Conservation (phyloP, 1,140 invertebrate species). For the Hydropsyche tenuis region DNA sequence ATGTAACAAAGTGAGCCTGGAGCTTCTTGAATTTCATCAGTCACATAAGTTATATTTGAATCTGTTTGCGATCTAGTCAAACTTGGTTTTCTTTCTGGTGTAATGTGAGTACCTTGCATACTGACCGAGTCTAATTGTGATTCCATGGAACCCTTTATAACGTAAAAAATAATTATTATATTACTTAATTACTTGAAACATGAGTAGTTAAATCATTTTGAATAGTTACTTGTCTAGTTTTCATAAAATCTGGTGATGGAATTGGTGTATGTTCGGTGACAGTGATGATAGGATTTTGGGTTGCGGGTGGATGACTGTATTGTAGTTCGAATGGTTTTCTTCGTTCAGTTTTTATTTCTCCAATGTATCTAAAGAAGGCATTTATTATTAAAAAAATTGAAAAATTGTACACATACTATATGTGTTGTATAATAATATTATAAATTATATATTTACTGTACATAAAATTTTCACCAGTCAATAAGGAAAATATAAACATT, state of each 20-base stretch:
- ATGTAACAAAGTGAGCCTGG: conserved; percentile 92
- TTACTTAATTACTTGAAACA: background rate
- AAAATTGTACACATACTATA: too few species aligned
- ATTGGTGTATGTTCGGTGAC: conserved; percentile 94
- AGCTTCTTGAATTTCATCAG: conserved; percentile 81
- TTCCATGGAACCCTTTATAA: conserved; percentile 74
- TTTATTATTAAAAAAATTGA: background rate
- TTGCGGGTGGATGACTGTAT: conserved; percentile 56
- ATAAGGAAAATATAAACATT: too few species aligned
- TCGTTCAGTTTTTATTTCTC: conserved; percentile 65
- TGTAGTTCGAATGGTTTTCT: conserved; percentile 53
- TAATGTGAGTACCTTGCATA: conserved; percentile 67
- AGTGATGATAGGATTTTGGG: conserved; percentile 90
- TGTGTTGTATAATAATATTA: too few species aligned
- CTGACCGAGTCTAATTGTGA: conserved; percentile 79
- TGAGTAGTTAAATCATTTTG: too few species aligned
- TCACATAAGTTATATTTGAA: conserved; percentile 89
- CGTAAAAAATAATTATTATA: conserved; percentile 29
- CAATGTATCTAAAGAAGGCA: conserved; percentile 64
- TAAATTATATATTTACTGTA: too few species aligned
- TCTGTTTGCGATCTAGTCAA: conserved; percentile 90
- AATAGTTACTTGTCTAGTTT: conserved; percentile 76
- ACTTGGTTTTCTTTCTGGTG: conserved; percentile 71
- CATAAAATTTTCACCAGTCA: too few species aligned
- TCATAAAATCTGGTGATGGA: conserved; percentile 83